Percentiles rank a stretch among this genome's conserved stretches.
Conservation (phyloP, 2,888 invertebrate genomes). For the Anthophora plumipes region DNA sequence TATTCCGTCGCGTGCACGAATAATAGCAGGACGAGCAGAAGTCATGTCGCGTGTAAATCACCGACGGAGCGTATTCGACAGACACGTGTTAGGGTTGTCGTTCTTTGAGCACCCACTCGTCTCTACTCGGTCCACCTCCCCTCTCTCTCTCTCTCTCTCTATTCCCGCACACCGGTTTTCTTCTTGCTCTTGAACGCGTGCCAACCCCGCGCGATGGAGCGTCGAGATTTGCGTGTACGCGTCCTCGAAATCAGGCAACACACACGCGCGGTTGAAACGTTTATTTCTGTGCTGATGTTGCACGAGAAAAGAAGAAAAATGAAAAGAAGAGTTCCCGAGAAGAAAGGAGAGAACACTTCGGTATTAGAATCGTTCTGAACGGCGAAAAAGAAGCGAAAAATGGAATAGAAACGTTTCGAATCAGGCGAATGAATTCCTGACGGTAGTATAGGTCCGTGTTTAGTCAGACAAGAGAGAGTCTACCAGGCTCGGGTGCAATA, state of each 20-base stretch:
- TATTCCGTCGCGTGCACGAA: conserved; percentile 57
- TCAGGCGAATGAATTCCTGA: not conserved
- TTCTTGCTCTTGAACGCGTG: conserved; percentile 55
- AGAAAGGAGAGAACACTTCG: no score
- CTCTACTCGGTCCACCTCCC: conserved; percentile 18
- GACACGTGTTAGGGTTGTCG: conserved; percentile 73
- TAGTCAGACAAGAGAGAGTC: not conserved
- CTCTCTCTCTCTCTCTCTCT: not conserved
- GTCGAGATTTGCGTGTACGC: conserved; percentile 59
- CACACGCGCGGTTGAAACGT: not conserved
- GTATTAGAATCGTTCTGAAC: no score
- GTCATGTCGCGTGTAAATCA: conserved; percentile 64
- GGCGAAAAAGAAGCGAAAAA: no score
- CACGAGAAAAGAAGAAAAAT: conserved; percentile 6
- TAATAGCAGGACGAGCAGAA: conserved; percentile 60
- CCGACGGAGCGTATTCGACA: conserved; percentile 65
- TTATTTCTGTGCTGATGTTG: conserved; percentile 22
- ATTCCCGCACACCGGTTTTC: conserved; percentile 18
- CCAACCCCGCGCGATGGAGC: conserved; percentile 39
- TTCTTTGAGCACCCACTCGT: conserved; percentile 63
- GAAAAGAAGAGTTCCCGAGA: no score
- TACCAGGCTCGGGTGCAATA: no score
- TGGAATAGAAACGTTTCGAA: no score
- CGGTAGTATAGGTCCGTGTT: not conserved
- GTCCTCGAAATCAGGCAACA: conserved; percentile 58